A percentile compares a stretch with the other conserved stretches of the same genome.
Evolutionary conservation across 2,888 invertebrate genomes (phyloP).

Genomic region (Spisula solida): DNA sequence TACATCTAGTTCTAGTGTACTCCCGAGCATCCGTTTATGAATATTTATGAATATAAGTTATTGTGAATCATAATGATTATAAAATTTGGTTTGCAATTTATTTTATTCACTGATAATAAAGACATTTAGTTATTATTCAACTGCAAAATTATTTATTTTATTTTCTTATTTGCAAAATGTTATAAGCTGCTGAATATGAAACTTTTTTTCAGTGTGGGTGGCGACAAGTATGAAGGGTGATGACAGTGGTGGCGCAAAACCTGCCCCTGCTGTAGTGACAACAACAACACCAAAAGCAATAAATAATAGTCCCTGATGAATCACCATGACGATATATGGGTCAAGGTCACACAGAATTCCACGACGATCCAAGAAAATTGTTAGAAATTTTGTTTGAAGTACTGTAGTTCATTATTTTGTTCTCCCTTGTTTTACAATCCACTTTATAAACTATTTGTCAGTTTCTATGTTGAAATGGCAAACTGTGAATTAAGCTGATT

Average conservation of each 20-base stretch:
- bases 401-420: constrained; percentile 21
- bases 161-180: too few relatives aligned
- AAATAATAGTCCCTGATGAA: constrained; percentile 4
- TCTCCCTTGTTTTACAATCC: background rate
- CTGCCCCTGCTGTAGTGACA: background rate
- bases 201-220: constrained; percentile 48
- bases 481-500: background rate
- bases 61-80: too few relatives aligned
- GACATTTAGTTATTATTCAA: too few relatives aligned
- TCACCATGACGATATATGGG: constrained; percentile 23
- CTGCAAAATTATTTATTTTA: too few relatives aligned
- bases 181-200: background rate
- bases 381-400: background rate
- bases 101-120: too few relatives aligned
- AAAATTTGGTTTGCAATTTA: too few relatives aligned
- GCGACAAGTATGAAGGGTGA: constrained; percentile 32
- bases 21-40: too few relatives aligned
- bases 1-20: too few relatives aligned
- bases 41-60: too few relatives aligned
- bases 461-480: background rate
- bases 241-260: constrained; percentile 7
- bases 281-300: constrained; percentile 3
- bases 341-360: constrained; percentile 27
- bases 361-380: background rate
- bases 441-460: background rate